These are phyloP conservation scores for Drosophila barbarae DNA, from an alignment of 2,888 invertebrate species.

Conservation along the genomic window DNA sequence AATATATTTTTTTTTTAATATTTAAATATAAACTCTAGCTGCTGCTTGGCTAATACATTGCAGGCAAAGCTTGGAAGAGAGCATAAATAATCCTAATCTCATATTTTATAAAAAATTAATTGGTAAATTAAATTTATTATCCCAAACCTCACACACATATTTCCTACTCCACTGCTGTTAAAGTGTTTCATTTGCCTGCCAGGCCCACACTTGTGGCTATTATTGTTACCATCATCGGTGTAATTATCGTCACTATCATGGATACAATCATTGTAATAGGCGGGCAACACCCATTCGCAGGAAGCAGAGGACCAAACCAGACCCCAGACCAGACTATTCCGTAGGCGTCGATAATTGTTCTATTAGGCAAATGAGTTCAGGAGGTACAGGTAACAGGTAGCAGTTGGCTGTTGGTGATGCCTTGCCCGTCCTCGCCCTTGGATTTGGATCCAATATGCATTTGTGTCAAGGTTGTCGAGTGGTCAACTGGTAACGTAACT, in stretches of 20 bases:
- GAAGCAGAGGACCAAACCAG: neutral
- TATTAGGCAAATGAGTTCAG: conserved; percentile 62
- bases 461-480: conserved; percentile 45
- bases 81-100: too few relatives aligned
- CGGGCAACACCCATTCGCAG: conserved; percentile 20
- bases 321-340: conserved; percentile 5
- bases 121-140: too few relatives aligned
- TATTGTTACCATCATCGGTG: conserved; percentile 24
- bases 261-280: conserved; percentile 31
- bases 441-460: conserved; percentile 21
- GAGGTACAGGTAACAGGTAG: neutral
- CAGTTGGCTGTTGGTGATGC: neutral
- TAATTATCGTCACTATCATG: conserved; percentile 36
- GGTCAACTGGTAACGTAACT: conserved; percentile 17
- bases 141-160: too few relatives aligned
- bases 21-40: too few relatives aligned
- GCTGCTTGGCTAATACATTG: too few relatives aligned
- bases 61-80: too few relatives aligned
- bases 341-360: conserved; percentile 65
- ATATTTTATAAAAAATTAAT: too few relatives aligned
- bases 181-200: conserved; percentile 10
- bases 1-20: too few relatives aligned
- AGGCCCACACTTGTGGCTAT: conserved; percentile 18
- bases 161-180: neutral
- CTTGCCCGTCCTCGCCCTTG: conserved; percentile 8